These are phyloP conservation scores for Cistogaster globosa DNA, from an alignment of 2,888 invertebrate species.

Conservation along the genomic window DNA sequence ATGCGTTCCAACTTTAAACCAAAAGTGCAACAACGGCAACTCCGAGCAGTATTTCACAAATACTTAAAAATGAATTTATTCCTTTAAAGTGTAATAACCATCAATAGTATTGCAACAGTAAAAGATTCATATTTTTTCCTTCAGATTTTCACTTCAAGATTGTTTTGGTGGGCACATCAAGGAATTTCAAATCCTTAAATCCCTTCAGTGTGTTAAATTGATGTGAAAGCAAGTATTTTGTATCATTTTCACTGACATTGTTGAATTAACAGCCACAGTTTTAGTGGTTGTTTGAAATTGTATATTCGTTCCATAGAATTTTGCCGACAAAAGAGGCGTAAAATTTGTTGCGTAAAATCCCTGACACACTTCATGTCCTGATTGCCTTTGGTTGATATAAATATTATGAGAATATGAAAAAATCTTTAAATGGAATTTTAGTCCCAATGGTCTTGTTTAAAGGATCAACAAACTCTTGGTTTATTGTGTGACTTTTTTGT, in stretches of 20 bases:
- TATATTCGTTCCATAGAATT: conserved; percentile 28
- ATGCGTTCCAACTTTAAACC: no score
- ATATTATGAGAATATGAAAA: conserved; percentile 33
- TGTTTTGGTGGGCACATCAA: conserved; percentile 64
- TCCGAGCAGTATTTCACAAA: not conserved
- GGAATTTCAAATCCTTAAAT: conserved; percentile 73
- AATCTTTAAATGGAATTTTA: not conserved
- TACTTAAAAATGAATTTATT: conserved; percentile 6
- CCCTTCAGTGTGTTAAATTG: conserved; percentile 76
- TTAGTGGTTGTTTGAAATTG: conserved; percentile 45
- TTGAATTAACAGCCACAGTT: conserved; percentile 39
- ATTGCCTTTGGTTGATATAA: conserved; percentile 53
- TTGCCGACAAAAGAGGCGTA: conserved; percentile 73
- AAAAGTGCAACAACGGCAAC: no score
- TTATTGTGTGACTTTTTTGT: conserved; percentile 37
- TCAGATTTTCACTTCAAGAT: conserved; percentile 47
- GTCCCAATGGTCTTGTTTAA: conserved; percentile 49
- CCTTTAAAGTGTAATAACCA: conserved; percentile 3
- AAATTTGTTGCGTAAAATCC: conserved; percentile 77
- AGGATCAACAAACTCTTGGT: conserved; percentile 49
- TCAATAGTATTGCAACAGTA: conserved; percentile 25
- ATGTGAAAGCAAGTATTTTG: conserved; percentile 69
- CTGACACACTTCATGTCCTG: conserved; percentile 68
- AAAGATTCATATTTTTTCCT: conserved; percentile 4
- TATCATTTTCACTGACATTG: conserved; percentile 55